Conservation (phyloP, 2,113 vertebrate genomes). For the Tinamus guttatus region DNA sequence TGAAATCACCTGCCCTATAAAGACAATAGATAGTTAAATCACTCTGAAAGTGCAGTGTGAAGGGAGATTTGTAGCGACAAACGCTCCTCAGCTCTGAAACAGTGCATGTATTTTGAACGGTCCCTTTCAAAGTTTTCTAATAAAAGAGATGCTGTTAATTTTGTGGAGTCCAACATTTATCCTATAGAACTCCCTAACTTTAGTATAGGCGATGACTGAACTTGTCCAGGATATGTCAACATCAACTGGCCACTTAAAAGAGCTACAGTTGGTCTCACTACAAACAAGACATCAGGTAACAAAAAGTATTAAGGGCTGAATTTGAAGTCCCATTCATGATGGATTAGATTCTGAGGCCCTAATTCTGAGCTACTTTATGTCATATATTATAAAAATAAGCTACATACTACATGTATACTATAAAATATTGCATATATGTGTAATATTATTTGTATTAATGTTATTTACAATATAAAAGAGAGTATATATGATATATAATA, state of each 20-base stretch:
- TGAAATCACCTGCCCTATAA: neutral
- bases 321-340: neutral
- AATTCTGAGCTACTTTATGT: neutral
- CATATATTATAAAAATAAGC: accelerated
- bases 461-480: no score
- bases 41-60: neutral
- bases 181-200: neutral
- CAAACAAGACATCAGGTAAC: neutral
- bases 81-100: neutral
- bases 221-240: neutral
- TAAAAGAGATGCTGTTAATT: neutral
- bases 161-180: neutral
- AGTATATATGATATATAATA: no score
- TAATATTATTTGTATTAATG: no score
- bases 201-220: neutral
- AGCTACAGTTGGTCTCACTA: neutral
- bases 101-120: neutral
- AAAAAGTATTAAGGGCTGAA: neutral
- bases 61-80: neutral
- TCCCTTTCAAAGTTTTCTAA: neutral
- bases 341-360: neutral
- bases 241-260: neutral
- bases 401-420: neutral
- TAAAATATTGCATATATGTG: no score
- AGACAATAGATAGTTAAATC: neutral